These are phyloP conservation scores for Drosophila cognata DNA, from an alignment of 2,888 invertebrate species.

Conservation along the genomic window DNA sequence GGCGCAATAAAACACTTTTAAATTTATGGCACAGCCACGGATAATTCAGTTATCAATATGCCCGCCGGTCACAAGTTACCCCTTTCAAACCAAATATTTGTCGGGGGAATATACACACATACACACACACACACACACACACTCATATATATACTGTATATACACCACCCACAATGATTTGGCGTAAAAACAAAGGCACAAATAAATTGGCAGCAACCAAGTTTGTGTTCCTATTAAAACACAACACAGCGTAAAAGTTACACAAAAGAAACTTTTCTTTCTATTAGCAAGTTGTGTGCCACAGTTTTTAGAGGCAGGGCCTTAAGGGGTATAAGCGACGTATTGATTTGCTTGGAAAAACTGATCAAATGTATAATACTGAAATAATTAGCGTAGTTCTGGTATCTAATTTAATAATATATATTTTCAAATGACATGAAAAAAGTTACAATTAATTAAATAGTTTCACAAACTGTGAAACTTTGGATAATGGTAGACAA, in stretches of 20 bases:
- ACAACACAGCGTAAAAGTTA: conserved; percentile 77
- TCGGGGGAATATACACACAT: conserved; percentile 10
- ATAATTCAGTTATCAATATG: conserved; percentile 53
- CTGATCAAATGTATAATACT: neutral
- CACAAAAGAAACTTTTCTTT: conserved; percentile 75
- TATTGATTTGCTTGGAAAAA: neutral
- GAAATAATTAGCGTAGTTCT: neutral
- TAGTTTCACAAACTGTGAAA: neutral
- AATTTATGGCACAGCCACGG: conserved; percentile 64
- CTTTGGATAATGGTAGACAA: neutral
- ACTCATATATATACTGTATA: conserved; percentile 1
- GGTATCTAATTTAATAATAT: neutral
- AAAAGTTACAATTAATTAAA: neutral
- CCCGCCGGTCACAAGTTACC: neutral
- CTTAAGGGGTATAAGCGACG: conserved; percentile 20
- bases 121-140: neutral
- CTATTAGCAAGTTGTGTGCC: conserved; percentile 55
- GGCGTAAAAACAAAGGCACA: conserved; percentile 48
- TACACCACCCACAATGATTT: conserved; percentile 27
- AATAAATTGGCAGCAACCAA: conserved; percentile 70
- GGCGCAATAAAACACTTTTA: conserved; percentile 68
- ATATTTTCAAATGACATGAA: neutral
- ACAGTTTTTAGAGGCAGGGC: neutral
- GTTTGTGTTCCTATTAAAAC: conserved; percentile 75
- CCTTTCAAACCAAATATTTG: conserved; percentile 18